Base-by-base conservation (phyloP, 2,113 vertebrate genomes). In the Piprites chloris region DNA sequence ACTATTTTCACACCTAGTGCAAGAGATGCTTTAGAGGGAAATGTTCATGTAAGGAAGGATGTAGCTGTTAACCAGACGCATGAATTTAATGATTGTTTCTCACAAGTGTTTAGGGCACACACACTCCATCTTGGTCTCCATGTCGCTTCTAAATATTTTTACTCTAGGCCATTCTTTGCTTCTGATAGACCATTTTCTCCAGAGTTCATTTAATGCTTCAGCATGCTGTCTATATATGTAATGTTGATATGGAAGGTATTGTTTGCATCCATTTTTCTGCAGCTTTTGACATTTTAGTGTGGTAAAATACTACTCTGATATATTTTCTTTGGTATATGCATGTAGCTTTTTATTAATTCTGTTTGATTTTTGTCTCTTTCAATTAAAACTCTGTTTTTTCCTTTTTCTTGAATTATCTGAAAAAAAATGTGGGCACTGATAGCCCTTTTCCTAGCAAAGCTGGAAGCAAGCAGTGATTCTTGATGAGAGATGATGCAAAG, bases 341-440 rank as follows among this genome's bases (percentile, higher is more conserved):
- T 22, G 14, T 63, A 78, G 20, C 5, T 72, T 87, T 93, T 93
- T 46, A 71, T 83, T 37, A 27, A 56, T 85, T 28, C 24, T 78
- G 0, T 30, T 8, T 1, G 0, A 0, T 37, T 86, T 86, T 94
- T 88, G 22, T 37, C 14, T 30, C 24, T 59, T 84, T 58, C 9
- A 59, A 15, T 37, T 61, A 24, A 22, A 52, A 14, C 24, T 41
- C 0, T 39, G 71, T 33, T 50, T 46, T 23, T 14, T 2, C 8
- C 19, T 44, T 1, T 44, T 81, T 89, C 55, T 58, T 59, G 8
- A 93, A 81, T 32, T 30, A 39, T 65, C 21, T 66, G 50, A 66
- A 84, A 53, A 58, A 33, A 75, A 85, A 68, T 52, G 7, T 66
- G 42, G 33, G 11, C 12, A 32, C 14, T 33, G 21, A 33, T 32